Base-by-base conservation (phyloP, 92 coral and sea anemone species). In the Actinostola sp. region DNA sequence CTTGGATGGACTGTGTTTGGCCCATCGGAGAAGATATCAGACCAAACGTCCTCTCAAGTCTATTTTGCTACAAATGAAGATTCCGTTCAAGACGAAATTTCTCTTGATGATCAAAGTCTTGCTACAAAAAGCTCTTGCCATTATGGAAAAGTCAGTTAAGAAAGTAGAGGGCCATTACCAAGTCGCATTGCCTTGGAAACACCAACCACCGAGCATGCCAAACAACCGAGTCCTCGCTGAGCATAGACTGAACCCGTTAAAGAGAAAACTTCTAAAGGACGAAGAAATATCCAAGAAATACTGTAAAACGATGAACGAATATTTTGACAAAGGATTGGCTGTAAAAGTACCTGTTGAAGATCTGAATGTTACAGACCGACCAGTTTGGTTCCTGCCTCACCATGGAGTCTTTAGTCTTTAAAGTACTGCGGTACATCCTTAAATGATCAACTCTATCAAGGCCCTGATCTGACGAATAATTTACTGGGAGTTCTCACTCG, bases 311-410 rank as follows among this genome's bases (percentile, higher is more conserved):
- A 71, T 81, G 45, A 70, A 76, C 35, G 72, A 86, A 17, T 73
- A 86, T 29, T 13, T 84, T 0, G 63, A 59, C 12, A 60, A 78
- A 9, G 85, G 81, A 29, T 75, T 52, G 48, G 88, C 84, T 20
- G 42, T 25, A 38, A 45, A 44, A 35, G 59, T 82, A 5, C 82
- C 88, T 0, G 34, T 38, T 2, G 67, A 66, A 21, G 70, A 79
- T 14, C 51, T 55, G 36, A 14, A 35, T 2, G 17, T 39, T 9
- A 54, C 45, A 21, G 71, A 66, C 30, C 27, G 72, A 21, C 71
- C 60, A 66, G 45, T 63, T 27, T 80, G 79, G 90, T 85, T 65
- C 31, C 70, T 85, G 3, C 86, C 82, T 6, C 90, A 85, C 55
- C 86, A 73, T 55, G 78, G 66, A 8, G 88, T 75, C 32, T 38